Evolutionary conservation across 1,140 invertebrate genomes (phyloP), one percentile per base, ranked within the genome.

Genomic region (Drosophila setifemur): DNA sequence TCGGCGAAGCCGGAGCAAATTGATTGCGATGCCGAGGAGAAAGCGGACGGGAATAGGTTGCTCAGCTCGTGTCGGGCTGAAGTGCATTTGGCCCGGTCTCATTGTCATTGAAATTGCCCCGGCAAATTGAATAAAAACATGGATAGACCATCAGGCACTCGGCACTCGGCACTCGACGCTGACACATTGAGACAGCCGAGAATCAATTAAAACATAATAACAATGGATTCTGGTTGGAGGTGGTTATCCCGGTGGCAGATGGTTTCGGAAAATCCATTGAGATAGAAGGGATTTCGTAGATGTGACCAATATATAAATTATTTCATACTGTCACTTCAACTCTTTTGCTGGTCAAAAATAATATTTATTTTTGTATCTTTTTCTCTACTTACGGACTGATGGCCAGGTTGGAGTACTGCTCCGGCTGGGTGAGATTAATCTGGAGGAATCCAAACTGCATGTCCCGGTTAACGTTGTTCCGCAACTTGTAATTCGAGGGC

Each of bases 401-500:
- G 28, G 93, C 89, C 16, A 96, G 90, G 19, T 93, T 93, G 12
- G 93, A 92, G 70, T 94, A 94, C 12, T 93, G 92, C n/a, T 93
- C 92, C 0, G 96, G 95, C 25, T 95, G 94, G 0, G 96, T 97
- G 11, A 98, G 91, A 91, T 97, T 98, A 35, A 98, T 96, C 88
- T 96, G 95, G 11, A 98, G 92, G 74, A 98, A 97, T 11, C 97
- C 97, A 88, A 98, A 97, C 73, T 95, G 93, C 90, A 97, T 93
- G 66, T 97, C 95, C 7, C 93, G 92, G 63, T 92, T 91, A 4
- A 92, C 90, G 74, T 97, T 96, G 42, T 95, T 93, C 23, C 94
- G 92, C 31, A 93, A 93, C 8, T 93, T 88, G 58, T 94, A 97
- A 69, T 93, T 93, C 0, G 92, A 92, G 2, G 95, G 95, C 3